A percentile compares a stretch with the other conserved stretches of the same genome.
These are phyloP conservation scores for Verasper variegatus DNA, from an alignment of 2,113 vertebrate species.

Conservation along the genomic window DNA sequence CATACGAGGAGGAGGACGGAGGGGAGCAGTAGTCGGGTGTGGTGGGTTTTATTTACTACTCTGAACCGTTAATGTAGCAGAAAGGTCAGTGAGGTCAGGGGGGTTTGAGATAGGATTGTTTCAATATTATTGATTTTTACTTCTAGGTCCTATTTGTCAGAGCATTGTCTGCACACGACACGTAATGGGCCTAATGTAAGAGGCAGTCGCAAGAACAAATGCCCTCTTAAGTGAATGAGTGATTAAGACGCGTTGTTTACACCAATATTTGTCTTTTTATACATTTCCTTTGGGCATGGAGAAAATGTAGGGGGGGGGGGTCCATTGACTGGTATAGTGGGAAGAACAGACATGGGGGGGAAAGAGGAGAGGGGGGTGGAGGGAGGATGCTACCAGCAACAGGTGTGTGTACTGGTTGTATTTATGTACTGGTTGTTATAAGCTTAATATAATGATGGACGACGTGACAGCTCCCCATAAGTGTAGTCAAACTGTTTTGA, in stretches of 20 bases:
- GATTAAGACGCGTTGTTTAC: neutral
- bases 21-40: neutral
- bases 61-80: slow-evolving; percentile 3
- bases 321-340: too few species aligned
- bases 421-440: too few species aligned
- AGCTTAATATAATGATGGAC: too few species aligned
- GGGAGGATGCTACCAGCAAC: too few species aligned
- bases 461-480: too few species aligned
- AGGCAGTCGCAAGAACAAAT: neutral
- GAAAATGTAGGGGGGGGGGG: neutral
- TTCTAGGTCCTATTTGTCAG: slow-evolving; percentile 28
- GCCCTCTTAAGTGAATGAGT: neutral
- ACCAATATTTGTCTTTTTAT: neutral
- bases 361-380: neutral
- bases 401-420: too few species aligned
- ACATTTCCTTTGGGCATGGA: neutral
- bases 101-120: slow-evolving; percentile 25
- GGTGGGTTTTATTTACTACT: slow-evolving; percentile 41
- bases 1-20: slow-evolving; percentile 16
- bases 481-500: too few species aligned
- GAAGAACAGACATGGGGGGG: too few species aligned
- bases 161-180: neutral
- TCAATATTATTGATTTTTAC: slow-evolving; percentile 31
- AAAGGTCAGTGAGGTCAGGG: slow-evolving; percentile 34
- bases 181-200: too few species aligned